Percentiles rank a stretch among this genome's conserved stretches.
phyloP scores from a whole-genome alignment of 2,888 invertebrate genomes.

The Balanococcus diminutus region DNA sequence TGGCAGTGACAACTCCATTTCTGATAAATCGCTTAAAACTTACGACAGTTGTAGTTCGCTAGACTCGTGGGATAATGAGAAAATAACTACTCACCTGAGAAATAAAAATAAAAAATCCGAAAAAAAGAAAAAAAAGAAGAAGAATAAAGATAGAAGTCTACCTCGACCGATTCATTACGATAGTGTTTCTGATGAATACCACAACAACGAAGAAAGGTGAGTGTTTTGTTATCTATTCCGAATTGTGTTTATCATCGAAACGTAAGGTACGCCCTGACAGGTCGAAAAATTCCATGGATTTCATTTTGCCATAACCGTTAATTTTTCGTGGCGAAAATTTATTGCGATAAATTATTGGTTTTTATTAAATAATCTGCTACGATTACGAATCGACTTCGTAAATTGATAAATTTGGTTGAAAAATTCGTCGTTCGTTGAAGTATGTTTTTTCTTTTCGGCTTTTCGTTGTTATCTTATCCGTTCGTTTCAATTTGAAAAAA shows the following conservation, averaged over 20 bases:
- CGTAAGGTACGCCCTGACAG: no score
- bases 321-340: not conserved
- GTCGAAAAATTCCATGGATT: not conserved
- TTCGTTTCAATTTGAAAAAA: not conserved
- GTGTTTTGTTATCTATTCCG: not conserved
- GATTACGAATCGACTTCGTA: not conserved
- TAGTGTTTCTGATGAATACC: not conserved
- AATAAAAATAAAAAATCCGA: slow-evolving; percentile 13
- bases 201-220: not conserved
- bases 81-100: not conserved
- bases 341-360: not conserved
- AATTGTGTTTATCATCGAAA: no score
- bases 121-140: not conserved
- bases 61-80: not conserved
- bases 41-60: not conserved
- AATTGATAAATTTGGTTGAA: not conserved
- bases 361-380: not conserved
- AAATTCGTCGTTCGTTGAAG: not conserved
- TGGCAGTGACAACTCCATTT: not conserved
- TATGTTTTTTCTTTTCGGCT: not conserved
- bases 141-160: not conserved
- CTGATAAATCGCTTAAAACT: not conserved
- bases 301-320: not conserved
- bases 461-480: not conserved
- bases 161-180: slow-evolving; percentile 1